Percentiles rank a stretch among this genome's conserved stretches.
These are phyloP conservation scores for Microctonus hyperodae DNA, from an alignment of 2,888 invertebrate species.

Conservation along the genomic window DNA sequence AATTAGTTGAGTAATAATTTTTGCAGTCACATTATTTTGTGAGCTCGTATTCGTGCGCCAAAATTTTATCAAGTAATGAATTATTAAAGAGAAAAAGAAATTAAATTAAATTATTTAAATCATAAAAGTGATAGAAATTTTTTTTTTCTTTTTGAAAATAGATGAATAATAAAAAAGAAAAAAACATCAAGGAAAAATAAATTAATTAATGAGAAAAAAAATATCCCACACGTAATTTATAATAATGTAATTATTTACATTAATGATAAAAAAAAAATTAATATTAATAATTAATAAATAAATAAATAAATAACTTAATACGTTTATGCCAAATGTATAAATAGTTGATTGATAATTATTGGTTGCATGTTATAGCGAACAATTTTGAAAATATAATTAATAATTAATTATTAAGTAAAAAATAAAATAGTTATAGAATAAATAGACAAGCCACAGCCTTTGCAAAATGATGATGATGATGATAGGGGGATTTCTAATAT, in stretches of 20 bases:
- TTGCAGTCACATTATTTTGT: slow-evolving; percentile 8
- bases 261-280: not conserved
- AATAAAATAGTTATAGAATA: slow-evolving; percentile 11
- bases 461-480: slow-evolving; percentile 9
- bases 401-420: slow-evolving; percentile 20
- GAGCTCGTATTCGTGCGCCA: slow-evolving; percentile 20
- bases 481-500: not conserved
- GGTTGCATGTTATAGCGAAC: slow-evolving; percentile 31
- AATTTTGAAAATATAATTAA: slow-evolving; percentile 10
- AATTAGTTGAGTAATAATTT: slow-evolving; percentile 17
- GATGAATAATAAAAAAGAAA: slow-evolving; percentile 19
- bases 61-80: slow-evolving; percentile 8
- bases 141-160: not conserved
- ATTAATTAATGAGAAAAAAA: slow-evolving; percentile 22
- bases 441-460: slow-evolving; percentile 13
- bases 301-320: slow-evolving; percentile 58
- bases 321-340: slow-evolving; percentile 63
- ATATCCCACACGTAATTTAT: slow-evolving; percentile 51
- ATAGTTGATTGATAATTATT: slow-evolving; percentile 52
- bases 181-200: slow-evolving; percentile 22
- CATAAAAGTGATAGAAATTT: not conserved
- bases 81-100: slow-evolving; percentile 1
- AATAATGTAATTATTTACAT: slow-evolving; percentile 26
- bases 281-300: slow-evolving; percentile 31
- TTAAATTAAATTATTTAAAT: not conserved